Conservation (phyloP, 2,113 vertebrate species). For the Eretmochelys imbricata region DNA sequence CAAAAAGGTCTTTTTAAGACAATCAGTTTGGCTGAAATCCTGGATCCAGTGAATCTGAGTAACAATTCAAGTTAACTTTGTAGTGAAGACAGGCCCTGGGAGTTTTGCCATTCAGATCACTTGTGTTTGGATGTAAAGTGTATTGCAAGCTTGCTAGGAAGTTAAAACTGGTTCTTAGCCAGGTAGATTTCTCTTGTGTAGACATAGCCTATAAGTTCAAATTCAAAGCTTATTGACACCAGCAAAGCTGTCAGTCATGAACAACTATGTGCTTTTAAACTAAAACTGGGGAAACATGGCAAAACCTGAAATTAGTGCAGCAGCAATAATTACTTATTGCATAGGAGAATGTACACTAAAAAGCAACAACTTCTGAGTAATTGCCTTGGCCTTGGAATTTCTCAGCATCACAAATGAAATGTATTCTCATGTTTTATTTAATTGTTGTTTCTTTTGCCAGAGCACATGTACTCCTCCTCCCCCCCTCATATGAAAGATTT, state of each 20-base stretch:
- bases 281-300: not conserved
- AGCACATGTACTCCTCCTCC: not conserved
- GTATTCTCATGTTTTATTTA: not conserved
- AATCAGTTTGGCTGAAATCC: not conserved
- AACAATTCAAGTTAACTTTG: not conserved
- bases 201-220: not conserved
- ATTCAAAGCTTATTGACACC: not conserved
- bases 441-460: not conserved
- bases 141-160: not conserved
- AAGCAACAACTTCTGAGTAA: conserved; percentile 15
- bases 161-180: not conserved
- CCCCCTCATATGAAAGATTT: not conserved
- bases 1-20: not conserved
- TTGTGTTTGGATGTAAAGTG: not conserved
- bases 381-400: conserved; percentile 2
- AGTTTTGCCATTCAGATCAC: not conserved
- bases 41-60: not conserved
- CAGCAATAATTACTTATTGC: conserved; percentile 12
- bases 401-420: not conserved
- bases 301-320: not conserved
- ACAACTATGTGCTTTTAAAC: not conserved
- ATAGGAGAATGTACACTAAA: not conserved
- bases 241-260: not conserved
- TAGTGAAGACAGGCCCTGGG: not conserved
- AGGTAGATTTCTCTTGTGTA: not conserved